Base-by-base conservation (phyloP, 2,888 invertebrate genomes). In the Drosophila kuntzei region DNA sequence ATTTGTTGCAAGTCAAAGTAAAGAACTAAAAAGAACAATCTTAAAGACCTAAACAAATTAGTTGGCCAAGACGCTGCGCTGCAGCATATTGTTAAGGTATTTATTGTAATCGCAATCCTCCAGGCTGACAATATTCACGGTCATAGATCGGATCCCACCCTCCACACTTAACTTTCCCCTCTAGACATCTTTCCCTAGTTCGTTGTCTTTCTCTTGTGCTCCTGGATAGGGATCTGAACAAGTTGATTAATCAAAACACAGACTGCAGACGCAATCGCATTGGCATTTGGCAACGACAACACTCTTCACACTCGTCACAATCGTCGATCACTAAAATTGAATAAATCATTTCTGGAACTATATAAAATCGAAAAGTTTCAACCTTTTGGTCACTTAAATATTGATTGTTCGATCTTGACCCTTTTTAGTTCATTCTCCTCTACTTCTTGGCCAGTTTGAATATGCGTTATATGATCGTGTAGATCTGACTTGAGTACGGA, bases 61-160 rank as follows among this genome's bases (percentile, higher is more conserved):
- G 25, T 82, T 76, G n/a, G 83, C 83, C 44, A 87, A 83, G 29
- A 62, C 46, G 36, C 76, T 87, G 54, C 68, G 68, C 59, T 76
- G 77, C 58, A 74, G 29, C 55, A 60, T 68, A 53, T 59, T 76
- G 67, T 63, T 82, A 66, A 75, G 32, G 57, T 49, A n/a, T 36
- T 71, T 50, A 22, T 39, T 44, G 4, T 44, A 41, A 4, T 68
- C 50, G 47, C 65, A 62, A 25, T 58, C 63, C 12, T 63, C 49
- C 22, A 29, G n/a, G 36, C 43, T 46, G 39, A 36, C 37, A 32
- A 29, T 25, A 29, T 20, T 49, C 16, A 12, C 11, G 37, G 12
- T 14, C 11, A 11, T 51, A 9, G 29, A 12, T 20, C 18, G 27
- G 14, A 39, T 29, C 20, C 39, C 25, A 16, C 0, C 55, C 11